These are phyloP conservation scores for Nephotettix cincticeps DNA, from an alignment of 1,140 invertebrate species.

Conservation along the genomic window DNA sequence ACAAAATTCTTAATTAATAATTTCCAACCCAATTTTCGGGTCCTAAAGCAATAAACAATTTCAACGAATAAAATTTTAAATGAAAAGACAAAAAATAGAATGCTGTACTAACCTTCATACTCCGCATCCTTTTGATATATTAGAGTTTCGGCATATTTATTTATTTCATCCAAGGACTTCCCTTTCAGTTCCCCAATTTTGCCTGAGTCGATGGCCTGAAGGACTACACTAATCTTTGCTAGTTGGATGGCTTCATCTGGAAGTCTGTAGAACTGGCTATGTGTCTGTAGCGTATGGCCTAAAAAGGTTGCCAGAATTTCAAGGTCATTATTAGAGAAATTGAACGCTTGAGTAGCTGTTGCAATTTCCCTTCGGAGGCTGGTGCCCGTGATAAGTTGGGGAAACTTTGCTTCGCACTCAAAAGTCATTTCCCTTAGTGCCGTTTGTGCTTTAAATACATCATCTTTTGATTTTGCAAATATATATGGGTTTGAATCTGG, in stretches of 20 bases:
- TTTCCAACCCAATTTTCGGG: too few species aligned
- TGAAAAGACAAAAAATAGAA: too few species aligned
- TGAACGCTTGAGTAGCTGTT: constrained; percentile 2
- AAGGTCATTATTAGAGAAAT: neutral
- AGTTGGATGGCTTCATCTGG: constrained; percentile 14
- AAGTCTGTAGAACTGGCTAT: neutral
- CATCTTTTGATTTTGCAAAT: neutral
- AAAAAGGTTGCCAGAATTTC: neutral
- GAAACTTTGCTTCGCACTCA: neutral
- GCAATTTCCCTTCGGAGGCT: neutral
- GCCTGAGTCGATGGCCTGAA: neutral
- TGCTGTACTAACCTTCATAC: too few species aligned
- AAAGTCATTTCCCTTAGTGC: neutral
- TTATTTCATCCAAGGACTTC: neutral
- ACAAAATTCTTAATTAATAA: too few species aligned
- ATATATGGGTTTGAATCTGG: neutral
- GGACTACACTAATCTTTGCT: neutral
- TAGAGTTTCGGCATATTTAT: neutral
- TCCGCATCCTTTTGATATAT: neutral
- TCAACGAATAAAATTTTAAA: too few species aligned
- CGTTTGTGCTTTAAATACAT: neutral
- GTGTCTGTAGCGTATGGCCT: neutral
- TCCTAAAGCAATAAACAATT: too few species aligned
- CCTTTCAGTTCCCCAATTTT: constrained; percentile 1
- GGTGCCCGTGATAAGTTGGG: neutral